Evolutionary conservation across 2,113 vertebrate species (phyloP), one percentile per base, ranked within the genome.

Genomic region (Oncorhynchus clarkii): DNA sequence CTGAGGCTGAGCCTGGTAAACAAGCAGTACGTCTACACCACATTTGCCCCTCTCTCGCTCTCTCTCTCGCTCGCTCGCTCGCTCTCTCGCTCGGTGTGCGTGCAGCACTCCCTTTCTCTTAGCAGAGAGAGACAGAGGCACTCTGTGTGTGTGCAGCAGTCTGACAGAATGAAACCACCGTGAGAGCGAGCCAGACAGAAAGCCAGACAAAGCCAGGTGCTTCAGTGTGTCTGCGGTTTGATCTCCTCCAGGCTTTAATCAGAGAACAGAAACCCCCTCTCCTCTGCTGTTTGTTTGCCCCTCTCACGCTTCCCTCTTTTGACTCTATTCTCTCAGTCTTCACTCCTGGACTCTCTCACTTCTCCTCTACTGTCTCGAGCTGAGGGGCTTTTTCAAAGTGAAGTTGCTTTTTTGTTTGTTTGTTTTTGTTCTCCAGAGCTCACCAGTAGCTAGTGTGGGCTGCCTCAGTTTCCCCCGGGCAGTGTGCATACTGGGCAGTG

Each of bases 141-240:
- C 39, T 24, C 62, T 68, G 39, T 45, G 9, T 45, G 13, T 16
- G 16, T 18, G 34, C 12, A 54, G 62, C 24, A 26, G 12, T 5
- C 1, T 82, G 87, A 87, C 88, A 83, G 81, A 86, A 87, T 86
- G 75, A 85, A 84, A 83, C 66, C 84, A 82, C 76, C 14, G 48
- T 49, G 73, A 71, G 67, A 64, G 51, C 9, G 27, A 18, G 29
- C 1, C 31, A 34, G 70, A 72, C 69, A 48, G 24, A 22, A 3
- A n/a, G 39, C 39, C 39, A 45, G 39, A 5, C 8, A 45, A 45
- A 45, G 39, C 9, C 39, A 45, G 27, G 60, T 24, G 3, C 6
- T 22, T 64, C 60, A 64, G 14, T 62, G 5, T 4, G 4, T 22
- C 59, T 62, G 18, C 59, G 9, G 8, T 62, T 62, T 62, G 59